phyloP scores from a whole-genome alignment of 2,113 vertebrate genomes.

The Shinisaurus crocodilurus region DNA sequence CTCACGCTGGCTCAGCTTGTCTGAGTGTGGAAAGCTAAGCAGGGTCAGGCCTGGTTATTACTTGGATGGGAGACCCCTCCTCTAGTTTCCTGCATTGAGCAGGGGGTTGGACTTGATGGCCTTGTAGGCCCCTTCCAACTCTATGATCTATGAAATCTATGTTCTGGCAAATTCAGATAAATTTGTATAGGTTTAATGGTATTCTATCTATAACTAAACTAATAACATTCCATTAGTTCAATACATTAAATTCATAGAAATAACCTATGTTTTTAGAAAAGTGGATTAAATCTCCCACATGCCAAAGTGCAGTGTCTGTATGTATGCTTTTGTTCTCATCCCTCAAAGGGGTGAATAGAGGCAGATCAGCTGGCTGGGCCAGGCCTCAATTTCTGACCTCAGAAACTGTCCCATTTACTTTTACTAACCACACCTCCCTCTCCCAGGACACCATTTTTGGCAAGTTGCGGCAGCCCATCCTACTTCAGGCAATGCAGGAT shows the following conservation, averaged over 20 bases:
- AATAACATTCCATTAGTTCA: neutral
- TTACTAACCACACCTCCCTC: neutral
- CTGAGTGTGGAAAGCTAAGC: too few species aligned
- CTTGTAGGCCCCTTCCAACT: too few species aligned
- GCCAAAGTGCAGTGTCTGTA: neutral
- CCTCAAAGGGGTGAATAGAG: neutral
- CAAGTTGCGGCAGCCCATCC: neutral
- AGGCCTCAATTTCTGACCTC: neutral
- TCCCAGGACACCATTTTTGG: neutral
- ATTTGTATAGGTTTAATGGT: neutral
- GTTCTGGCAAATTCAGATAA: neutral
- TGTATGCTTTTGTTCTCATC: neutral
- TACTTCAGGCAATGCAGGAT: neutral
- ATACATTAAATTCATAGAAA: neutral
- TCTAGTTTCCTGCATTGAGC: too few species aligned
- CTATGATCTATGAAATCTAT: too few species aligned
- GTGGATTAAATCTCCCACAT: neutral
- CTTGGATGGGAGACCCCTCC: too few species aligned
- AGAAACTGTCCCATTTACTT: neutral
- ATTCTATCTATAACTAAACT: neutral
- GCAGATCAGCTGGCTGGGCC: neutral
- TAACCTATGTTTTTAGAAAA: neutral
- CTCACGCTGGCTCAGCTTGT: too few species aligned
- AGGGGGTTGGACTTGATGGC: too few species aligned
- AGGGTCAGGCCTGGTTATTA: too few species aligned